Conservation (phyloP, 2,888 invertebrate species). For the Diarsia dahlii region DNA sequence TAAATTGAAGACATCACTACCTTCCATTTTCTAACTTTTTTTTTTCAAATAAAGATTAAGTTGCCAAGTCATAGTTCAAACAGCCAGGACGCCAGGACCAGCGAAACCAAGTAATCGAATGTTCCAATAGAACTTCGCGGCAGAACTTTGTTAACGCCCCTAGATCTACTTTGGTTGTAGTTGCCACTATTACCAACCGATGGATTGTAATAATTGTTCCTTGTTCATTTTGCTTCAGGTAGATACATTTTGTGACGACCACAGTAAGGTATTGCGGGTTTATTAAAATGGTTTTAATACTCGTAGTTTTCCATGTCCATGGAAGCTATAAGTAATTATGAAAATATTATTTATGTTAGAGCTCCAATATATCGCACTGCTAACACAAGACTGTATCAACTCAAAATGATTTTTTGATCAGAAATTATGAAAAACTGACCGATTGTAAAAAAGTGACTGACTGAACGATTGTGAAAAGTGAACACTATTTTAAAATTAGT, state of each 20-base stretch:
- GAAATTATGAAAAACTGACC: too few relatives aligned
- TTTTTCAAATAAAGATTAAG: slow-evolving; percentile 14
- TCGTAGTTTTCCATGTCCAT: too few relatives aligned
- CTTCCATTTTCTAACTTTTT: background rate
- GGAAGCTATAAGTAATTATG: background rate
- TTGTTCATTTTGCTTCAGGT: slow-evolving; percentile 9
- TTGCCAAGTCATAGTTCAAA: slow-evolving; percentile 32
- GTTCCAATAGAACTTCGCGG: slow-evolving; percentile 54
- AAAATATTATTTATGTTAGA: background rate
- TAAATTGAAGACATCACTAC: background rate
- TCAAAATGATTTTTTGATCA: too few relatives aligned
- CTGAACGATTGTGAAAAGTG: too few relatives aligned
- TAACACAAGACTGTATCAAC: too few relatives aligned
- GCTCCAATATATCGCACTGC: background rate
- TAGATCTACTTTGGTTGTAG: slow-evolving; percentile 46
- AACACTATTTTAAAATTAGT: too few relatives aligned
- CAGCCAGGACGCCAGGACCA: slow-evolving; percentile 26
- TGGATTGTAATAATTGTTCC: slow-evolving; percentile 40
- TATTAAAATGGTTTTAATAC: background rate
- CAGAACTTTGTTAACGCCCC: slow-evolving; percentile 56
- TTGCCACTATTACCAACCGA: slow-evolving; percentile 47
- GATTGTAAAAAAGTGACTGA: too few relatives aligned
- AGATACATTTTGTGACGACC: background rate
- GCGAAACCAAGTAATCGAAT: slow-evolving; percentile 55
- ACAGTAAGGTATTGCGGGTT: background rate